These are phyloP conservation scores for Listronotus oregonensis DNA, from an alignment of 1,140 invertebrate species.

Conservation along the genomic window DNA sequence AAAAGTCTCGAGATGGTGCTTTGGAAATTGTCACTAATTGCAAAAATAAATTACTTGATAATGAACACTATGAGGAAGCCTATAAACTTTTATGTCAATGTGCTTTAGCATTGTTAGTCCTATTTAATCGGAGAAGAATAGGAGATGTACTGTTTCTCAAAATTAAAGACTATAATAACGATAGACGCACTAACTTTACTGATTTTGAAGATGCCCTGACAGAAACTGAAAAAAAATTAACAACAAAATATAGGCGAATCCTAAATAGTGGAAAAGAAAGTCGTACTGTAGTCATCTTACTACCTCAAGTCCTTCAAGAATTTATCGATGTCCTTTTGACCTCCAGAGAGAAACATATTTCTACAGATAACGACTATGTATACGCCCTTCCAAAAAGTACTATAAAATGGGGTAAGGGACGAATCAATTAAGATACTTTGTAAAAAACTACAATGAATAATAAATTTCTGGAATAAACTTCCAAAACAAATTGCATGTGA, in stretches of 20 bases:
- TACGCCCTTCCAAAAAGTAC: slow-evolving; percentile 32
- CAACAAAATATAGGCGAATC: slow-evolving; percentile 33
- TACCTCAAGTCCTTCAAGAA: slow-evolving; percentile 31
- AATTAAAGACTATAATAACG: slow-evolving; percentile 36
- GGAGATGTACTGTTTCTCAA: slow-evolving; percentile 43
- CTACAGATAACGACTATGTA: slow-evolving; percentile 22
- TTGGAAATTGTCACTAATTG: too few relatives aligned
- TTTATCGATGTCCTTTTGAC: slow-evolving; percentile 19
- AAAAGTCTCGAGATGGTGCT: slow-evolving; percentile 30
- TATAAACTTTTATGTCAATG: slow-evolving; percentile 19
- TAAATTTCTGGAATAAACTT: slow-evolving; percentile 34
- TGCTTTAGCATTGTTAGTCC: slow-evolving; percentile 34
- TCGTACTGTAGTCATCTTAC: slow-evolving; percentile 32
- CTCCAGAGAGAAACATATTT: too few relatives aligned
- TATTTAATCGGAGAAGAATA: slow-evolving; percentile 43
- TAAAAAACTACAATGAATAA: slow-evolving; percentile 31
- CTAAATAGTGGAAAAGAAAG: slow-evolving; percentile 39
- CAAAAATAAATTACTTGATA: too few relatives aligned
- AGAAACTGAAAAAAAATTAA: slow-evolving; percentile 8
- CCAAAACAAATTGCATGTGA: slow-evolving; percentile 41
- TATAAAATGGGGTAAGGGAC: slow-evolving; percentile 38
- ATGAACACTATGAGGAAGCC: too few relatives aligned
- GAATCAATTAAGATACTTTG: slow-evolving; percentile 25
- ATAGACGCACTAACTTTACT: slow-evolving; percentile 25
- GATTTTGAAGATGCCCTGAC: slow-evolving; percentile 41